Conservation (phyloP, 2,888 invertebrate species). For the Apoderus coryli region DNA sequence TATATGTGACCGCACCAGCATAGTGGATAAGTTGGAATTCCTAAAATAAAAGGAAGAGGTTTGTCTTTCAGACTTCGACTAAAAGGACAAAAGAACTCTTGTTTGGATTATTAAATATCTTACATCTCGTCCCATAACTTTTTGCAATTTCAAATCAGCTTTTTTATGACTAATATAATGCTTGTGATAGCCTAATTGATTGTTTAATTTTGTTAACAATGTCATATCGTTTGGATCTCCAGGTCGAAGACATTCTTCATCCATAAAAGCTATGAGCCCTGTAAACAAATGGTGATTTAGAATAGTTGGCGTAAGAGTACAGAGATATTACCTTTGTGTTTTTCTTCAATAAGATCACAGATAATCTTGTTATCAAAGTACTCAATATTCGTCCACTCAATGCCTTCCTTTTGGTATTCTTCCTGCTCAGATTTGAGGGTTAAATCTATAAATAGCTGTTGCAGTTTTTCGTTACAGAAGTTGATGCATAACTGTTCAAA, state of each 20-base stretch:
- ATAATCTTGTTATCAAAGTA: slow-evolving; percentile 91
- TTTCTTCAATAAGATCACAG: slow-evolving; percentile 82
- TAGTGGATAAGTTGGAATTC: slow-evolving; percentile 85
- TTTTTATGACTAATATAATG: slow-evolving; percentile 76
- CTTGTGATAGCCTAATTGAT: slow-evolving; percentile 55
- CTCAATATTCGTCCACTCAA: slow-evolving; percentile 77
- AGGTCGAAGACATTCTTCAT: slow-evolving; percentile 84
- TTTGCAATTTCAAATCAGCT: slow-evolving; percentile 64
- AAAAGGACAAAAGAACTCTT: too few relatives aligned
- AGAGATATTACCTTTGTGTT: slow-evolving; percentile 67
- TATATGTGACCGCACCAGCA: slow-evolving; percentile 88
- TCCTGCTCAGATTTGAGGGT: slow-evolving; percentile 87
- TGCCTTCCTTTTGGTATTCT: slow-evolving; percentile 81
- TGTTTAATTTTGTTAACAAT: slow-evolving; percentile 66
- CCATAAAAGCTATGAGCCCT: slow-evolving; percentile 73
- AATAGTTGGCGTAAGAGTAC: too few relatives aligned
- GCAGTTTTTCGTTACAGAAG: slow-evolving; percentile 90
- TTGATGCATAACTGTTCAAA: slow-evolving; percentile 91
- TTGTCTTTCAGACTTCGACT: background rate
- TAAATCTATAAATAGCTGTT: slow-evolving; percentile 84
- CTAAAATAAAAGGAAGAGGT: slow-evolving; percentile 32
- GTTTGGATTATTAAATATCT: slow-evolving; percentile 27
- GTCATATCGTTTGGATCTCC: slow-evolving; percentile 75
- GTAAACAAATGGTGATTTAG: slow-evolving; percentile 15
- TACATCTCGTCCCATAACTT: slow-evolving; percentile 71